Percentiles rank a stretch among this genome's conserved stretches.
Evolutionary conservation across 1,140 invertebrate genomes (phyloP).

Genomic region (Leptinotarsa defecta): DNA sequence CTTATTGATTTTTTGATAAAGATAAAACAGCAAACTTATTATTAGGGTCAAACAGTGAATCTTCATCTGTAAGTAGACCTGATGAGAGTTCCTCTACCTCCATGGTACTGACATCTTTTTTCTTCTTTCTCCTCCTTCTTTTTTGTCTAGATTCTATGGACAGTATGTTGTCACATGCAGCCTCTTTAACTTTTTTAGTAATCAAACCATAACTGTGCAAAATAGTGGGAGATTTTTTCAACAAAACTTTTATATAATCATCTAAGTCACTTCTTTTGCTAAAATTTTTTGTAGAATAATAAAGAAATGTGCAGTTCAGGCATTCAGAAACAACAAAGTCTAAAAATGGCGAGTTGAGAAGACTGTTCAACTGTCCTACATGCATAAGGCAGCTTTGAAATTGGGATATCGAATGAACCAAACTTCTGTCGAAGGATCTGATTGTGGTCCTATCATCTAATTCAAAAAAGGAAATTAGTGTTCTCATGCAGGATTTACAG

Average conservation of each 20-base stretch:
- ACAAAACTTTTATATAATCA: constrained; percentile 36
- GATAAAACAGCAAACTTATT: constrained; percentile 22
- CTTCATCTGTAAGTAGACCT: constrained; percentile 3
- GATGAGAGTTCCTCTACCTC: neutral
- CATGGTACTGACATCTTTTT: neutral
- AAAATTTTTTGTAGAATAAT: constrained; percentile 63
- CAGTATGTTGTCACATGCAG: neutral
- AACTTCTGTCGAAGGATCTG: constrained; percentile 64
- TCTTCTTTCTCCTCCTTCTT: constrained; percentile 19
- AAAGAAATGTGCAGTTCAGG: constrained; percentile 74
- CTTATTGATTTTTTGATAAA: neutral
- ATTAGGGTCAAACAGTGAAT: constrained; percentile 21
- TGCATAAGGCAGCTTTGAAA: constrained; percentile 72
- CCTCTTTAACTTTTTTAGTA: constrained; percentile 12
- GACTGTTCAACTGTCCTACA: constrained; percentile 66
- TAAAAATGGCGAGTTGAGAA: constrained; percentile 64
- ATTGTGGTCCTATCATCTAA: constrained; percentile 65
- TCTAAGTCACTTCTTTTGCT: constrained; percentile 42
- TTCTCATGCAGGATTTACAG: constrained; percentile 58
- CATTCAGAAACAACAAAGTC: constrained; percentile 61
- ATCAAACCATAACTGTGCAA: constrained; percentile 33
- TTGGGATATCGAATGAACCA: constrained; percentile 71
- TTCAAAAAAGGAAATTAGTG: constrained; percentile 68
- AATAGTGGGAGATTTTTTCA: constrained; percentile 36
- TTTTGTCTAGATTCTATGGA: neutral